These are phyloP conservation scores for Hydraecia micacea DNA, from an alignment of 2,888 invertebrate genomes.

Conservation along the genomic window DNA sequence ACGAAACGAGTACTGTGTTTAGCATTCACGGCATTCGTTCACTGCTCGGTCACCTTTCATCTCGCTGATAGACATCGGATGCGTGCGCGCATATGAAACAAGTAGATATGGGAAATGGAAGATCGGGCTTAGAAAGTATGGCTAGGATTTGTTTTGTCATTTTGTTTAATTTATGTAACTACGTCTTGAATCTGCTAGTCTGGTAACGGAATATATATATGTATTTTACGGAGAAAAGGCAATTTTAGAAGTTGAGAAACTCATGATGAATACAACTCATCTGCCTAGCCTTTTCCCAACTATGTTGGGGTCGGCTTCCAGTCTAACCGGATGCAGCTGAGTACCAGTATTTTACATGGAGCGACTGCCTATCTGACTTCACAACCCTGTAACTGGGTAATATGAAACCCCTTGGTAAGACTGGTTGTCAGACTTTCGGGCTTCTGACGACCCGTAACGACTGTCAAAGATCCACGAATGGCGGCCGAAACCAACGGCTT, in stretches of 20 bases:
- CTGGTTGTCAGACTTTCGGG: no score
- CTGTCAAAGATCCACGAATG: no score
- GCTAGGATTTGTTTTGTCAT: slow-evolving; percentile 37
- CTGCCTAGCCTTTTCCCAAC: no score
- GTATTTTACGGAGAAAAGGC: neutral
- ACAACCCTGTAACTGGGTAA: no score
- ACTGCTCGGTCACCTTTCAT: slow-evolving; percentile 72
- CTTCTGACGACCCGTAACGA: no score
- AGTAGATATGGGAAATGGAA: slow-evolving; percentile 66
- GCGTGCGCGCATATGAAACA: slow-evolving; percentile 69
- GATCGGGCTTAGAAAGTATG: slow-evolving; percentile 55
- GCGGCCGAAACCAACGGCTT: no score
- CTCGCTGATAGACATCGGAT: slow-evolving; percentile 71
- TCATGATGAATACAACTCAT: no score
- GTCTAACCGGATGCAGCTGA: no score
- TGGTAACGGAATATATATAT: neutral
- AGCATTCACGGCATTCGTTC: slow-evolving; percentile 59
- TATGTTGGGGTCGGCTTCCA: no score
- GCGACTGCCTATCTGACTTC: no score
- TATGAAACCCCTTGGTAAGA: no score
- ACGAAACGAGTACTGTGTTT: slow-evolving; percentile 63
- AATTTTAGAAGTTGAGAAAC: neutral
- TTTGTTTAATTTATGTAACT: slow-evolving; percentile 38
- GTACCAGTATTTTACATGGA: no score
- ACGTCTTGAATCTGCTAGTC: neutral